Conservation (phyloP, 1,140 invertebrate species). For the Drosophila grimshawi region DNA sequence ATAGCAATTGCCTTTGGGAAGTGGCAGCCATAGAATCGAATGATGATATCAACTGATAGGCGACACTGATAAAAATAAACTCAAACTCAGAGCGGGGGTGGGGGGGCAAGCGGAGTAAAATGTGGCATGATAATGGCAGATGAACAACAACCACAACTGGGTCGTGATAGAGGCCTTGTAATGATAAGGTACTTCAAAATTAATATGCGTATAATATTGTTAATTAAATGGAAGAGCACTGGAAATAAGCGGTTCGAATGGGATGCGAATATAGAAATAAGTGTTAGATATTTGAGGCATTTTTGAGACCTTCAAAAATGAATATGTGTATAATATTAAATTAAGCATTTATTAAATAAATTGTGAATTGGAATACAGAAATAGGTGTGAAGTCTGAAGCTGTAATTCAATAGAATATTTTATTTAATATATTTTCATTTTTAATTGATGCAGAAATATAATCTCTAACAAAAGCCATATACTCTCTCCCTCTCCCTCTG, state of each 20-base stretch:
- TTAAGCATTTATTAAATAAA: constrained; percentile 31
- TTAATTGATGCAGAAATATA: no score
- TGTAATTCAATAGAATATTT: no score
- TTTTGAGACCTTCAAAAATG: constrained; percentile 42
- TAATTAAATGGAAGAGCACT: no score
- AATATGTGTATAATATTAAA: constrained; percentile 65
- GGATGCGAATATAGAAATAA: no score
- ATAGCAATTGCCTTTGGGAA: constrained; percentile 28
- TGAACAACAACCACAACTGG: neutral
- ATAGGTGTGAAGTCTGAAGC: no score
- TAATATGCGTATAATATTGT: constrained; percentile 59
- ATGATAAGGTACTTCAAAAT: constrained; percentile 57
- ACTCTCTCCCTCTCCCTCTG: no score
- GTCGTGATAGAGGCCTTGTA: neutral
- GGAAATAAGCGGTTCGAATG: no score
- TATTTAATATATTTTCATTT: no score
- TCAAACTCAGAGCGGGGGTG: constrained; percentile 20
- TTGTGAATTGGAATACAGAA: neutral
- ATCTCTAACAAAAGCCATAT: no score
- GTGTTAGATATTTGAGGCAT: no score
- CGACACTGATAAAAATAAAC: constrained; percentile 54
- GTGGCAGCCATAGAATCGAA: neutral
- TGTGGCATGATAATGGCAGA: neutral
- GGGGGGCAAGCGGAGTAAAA: neutral
- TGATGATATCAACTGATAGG: constrained; percentile 48